Conservation (phyloP, 2,113 vertebrate genomes). For the Galeopterus variegatus region DNA sequence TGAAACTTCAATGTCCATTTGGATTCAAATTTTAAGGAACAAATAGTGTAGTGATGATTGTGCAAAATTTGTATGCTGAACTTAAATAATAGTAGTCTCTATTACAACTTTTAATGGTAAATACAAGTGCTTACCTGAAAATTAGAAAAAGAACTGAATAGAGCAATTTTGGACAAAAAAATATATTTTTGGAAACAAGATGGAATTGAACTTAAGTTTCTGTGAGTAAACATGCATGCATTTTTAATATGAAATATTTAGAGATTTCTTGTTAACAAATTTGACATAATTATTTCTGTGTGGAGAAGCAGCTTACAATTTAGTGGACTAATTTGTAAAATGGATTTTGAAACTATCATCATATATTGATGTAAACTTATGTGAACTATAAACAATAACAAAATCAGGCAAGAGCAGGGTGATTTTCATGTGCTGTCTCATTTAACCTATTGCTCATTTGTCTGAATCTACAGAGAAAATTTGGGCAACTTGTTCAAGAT, state of each 20-base stretch:
- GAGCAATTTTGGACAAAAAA: neutral
- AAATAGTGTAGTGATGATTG: neutral
- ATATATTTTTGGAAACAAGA: neutral
- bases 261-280: conserved; percentile 20
- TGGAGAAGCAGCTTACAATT: neutral
- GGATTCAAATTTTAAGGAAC: conserved; percentile 9
- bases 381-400: neutral
- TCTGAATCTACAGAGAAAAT: neutral
- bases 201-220: neutral
- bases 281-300: neutral
- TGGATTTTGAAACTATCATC: neutral
- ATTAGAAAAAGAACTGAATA: neutral
- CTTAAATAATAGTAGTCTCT: neutral
- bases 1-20: neutral
- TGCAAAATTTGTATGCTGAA: neutral
- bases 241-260: neutral
- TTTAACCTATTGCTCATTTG: neutral
- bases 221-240: neutral
- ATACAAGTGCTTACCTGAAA: neutral
- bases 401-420: neutral
- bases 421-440: neutral
- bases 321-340: conserved; percentile 3
- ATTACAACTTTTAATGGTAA: neutral
- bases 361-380: neutral
- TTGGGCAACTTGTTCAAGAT: neutral